phyloP scores from a whole-genome alignment of 2,113 vertebrate genomes.

The Epinephelus cyanopodus region DNA sequence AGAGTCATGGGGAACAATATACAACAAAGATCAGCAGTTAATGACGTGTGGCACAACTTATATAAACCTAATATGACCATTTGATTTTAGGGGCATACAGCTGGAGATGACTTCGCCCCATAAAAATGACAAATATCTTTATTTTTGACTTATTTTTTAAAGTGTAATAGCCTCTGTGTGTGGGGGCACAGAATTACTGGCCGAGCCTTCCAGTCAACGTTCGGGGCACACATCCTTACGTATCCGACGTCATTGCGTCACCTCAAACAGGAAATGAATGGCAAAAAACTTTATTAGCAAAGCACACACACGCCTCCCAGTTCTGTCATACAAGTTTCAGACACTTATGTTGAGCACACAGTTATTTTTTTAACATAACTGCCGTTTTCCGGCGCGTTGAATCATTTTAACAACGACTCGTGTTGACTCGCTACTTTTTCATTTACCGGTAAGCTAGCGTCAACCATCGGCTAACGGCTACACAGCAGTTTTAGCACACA shows the following conservation, averaged over 20 bases:
- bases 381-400: neutral
- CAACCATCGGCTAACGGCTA: neutral
- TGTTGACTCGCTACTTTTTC: neutral
- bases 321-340: neutral
- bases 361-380: neutral
- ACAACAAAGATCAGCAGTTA: neutral
- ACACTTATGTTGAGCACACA: neutral
- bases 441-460: slow-evolving; percentile 1
- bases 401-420: neutral
- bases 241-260: neutral
- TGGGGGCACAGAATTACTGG: too few relatives aligned
- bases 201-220: neutral
- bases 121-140: too few relatives aligned
- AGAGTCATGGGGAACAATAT: too few relatives aligned
- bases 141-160: too few relatives aligned
- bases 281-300: slow-evolving; percentile 48
- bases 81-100: neutral
- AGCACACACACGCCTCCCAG: slow-evolving; percentile 23
- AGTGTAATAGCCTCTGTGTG: too few relatives aligned
- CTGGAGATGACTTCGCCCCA: accelerated
- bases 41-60: neutral
- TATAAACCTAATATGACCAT: neutral
- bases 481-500: too few relatives aligned
- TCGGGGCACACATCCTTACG: neutral
- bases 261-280: slow-evolving; percentile 53